phyloP scores from a whole-genome alignment of 2,113 vertebrate species.

The Protobothrops flavoviridis region DNA sequence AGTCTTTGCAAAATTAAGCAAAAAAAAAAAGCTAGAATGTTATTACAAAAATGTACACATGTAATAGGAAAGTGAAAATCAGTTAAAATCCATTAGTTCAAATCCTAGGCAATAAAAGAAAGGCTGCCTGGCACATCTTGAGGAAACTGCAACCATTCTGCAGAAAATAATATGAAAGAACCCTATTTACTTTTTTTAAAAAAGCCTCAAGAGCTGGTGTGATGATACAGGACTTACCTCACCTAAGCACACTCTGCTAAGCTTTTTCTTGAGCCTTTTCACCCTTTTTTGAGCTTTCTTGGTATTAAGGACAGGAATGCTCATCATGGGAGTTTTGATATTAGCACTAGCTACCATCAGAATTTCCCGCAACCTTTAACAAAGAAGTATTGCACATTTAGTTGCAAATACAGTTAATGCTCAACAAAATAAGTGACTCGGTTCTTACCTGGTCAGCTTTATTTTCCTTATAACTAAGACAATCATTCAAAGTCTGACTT shows the following conservation, averaged over 20 bases:
- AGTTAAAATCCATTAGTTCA: background rate
- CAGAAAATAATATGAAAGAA: background rate
- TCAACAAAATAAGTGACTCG: background rate
- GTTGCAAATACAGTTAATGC: background rate
- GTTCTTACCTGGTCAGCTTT: background rate
- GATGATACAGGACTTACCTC: constrained; percentile 75
- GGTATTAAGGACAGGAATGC: constrained; percentile 84
- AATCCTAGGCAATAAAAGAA: background rate
- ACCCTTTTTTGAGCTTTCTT: constrained; percentile 84
- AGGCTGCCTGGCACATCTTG: background rate
- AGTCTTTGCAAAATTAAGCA: background rate
- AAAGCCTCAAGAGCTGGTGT: background rate
- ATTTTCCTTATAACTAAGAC: background rate
- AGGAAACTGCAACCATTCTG: background rate
- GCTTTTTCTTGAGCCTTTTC: constrained; percentile 81
- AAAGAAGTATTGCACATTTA: constrained; percentile 19
- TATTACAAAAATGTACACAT: background rate
- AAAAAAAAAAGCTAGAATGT: background rate
- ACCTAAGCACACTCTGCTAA: constrained; percentile 85
- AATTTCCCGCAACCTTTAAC: constrained; percentile 87
- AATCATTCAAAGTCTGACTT: background rate
- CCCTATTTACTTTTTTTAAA: background rate
- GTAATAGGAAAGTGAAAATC: background rate
- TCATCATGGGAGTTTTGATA: constrained; percentile 97
- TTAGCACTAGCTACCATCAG: constrained; percentile 88